Conservation (phyloP, 1,140 invertebrate species). For the Aphidius ervi region DNA sequence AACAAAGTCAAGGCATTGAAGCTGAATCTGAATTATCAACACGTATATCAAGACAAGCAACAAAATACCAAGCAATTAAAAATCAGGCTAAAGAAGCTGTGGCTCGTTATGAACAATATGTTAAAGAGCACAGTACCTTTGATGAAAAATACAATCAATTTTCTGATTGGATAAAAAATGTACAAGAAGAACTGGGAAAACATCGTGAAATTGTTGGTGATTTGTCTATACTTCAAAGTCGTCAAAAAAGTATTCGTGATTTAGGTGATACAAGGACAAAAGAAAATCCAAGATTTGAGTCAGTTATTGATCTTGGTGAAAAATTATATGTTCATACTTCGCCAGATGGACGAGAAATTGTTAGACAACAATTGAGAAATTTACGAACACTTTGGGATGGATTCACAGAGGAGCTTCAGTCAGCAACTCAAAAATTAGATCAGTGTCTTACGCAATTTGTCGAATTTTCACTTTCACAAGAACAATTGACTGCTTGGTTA, state of each 20-base stretch:
- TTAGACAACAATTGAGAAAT: constrained; percentile 81
- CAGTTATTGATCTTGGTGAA: constrained; percentile 83
- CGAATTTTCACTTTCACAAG: constrained; percentile 83
- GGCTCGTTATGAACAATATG: constrained; percentile 75
- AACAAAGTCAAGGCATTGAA: constrained; percentile 69
- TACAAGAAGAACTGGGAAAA: constrained; percentile 69
- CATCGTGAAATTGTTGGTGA: constrained; percentile 85
- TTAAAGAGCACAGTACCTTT: constrained; percentile 80
- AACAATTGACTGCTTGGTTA: constrained; percentile 89
- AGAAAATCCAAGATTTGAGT: constrained; percentile 79
- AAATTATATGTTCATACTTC: constrained; percentile 89
- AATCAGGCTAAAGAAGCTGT: constrained; percentile 78
- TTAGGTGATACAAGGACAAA: constrained; percentile 76
- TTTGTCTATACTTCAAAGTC: constrained; percentile 75
- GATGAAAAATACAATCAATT: constrained; percentile 74
- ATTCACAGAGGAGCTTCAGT: constrained; percentile 78
- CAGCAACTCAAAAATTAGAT: constrained; percentile 75
- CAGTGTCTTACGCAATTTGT: constrained; percentile 84
- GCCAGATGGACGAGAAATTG: constrained; percentile 86
- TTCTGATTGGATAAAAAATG: constrained; percentile 67
- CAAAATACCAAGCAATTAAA: constrained; percentile 80
- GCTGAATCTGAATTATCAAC: constrained; percentile 72
- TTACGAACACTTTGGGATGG: constrained; percentile 82
- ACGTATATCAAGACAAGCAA: constrained; percentile 74
- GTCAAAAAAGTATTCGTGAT: constrained; percentile 78